phyloP scores from a whole-genome alignment of 53 echinoderm and acorn worm species.

The Astropecten irregularis region DNA sequence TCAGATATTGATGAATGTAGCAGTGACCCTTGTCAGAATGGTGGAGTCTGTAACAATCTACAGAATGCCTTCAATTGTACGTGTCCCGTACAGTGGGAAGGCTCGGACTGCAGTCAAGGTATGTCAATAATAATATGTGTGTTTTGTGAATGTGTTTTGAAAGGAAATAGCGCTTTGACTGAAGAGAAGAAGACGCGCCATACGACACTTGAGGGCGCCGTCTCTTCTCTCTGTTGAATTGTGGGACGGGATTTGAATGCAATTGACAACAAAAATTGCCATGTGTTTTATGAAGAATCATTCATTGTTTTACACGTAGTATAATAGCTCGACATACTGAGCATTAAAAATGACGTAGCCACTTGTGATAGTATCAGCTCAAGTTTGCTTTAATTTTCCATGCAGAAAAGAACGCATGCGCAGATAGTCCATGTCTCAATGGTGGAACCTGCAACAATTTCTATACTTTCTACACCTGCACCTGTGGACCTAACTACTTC shows the following conservation, averaged over 20 bases:
- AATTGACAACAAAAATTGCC: too few relatives aligned
- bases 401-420: constrained; percentile 66
- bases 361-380: too few relatives aligned
- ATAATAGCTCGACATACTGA: too few relatives aligned
- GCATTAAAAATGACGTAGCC: too few relatives aligned
- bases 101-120: constrained; percentile 60
- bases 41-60: constrained; percentile 56
- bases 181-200: too few relatives aligned
- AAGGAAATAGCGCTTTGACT: background rate
- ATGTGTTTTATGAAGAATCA: too few relatives aligned
- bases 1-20: constrained; percentile 77
- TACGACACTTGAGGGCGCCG: too few relatives aligned
- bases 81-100: constrained; percentile 60
- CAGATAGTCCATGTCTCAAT: constrained; percentile 58
- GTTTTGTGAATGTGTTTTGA: background rate
- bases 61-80: constrained; percentile 67
- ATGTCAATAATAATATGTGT: background rate
- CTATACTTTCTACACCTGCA: constrained; percentile 63
- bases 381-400: too few relatives aligned
- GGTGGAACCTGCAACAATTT: constrained; percentile 69
- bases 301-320: too few relatives aligned
- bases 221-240: too few relatives aligned
- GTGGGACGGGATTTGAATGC: too few relatives aligned
- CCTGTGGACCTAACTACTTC: constrained; percentile 77
- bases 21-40: constrained; percentile 58